Evolutionary conservation across 1,140 invertebrate species (phyloP).

Genomic region (Rhopalosiphum padi): DNA sequence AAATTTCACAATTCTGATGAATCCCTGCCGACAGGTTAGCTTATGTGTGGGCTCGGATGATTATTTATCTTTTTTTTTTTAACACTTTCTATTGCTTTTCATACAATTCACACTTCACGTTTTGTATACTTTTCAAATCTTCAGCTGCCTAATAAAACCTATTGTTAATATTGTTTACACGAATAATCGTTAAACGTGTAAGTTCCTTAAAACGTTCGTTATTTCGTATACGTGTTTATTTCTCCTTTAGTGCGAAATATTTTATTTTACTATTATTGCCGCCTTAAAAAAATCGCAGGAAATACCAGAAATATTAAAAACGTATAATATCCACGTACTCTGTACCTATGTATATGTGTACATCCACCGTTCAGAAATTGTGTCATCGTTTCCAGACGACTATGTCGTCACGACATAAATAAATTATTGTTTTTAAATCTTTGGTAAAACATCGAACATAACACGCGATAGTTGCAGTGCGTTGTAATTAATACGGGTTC

Average conservation of each 20-base stretch:
- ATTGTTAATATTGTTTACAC: constrained; percentile 12
- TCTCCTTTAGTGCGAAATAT: neutral
- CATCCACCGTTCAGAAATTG: neutral
- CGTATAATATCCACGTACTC: neutral
- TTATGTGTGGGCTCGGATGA: neutral
- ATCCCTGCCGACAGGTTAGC: neutral
- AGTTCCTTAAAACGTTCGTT: neutral
- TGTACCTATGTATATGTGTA: neutral
- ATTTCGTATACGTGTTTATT: neutral
- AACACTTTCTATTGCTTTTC: constrained; percentile 32
- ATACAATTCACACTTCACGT: neutral
- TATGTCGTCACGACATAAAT: neutral
- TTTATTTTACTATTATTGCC: neutral
- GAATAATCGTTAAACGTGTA: neutral
- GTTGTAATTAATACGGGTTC: neutral
- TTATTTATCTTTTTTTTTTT: neutral
- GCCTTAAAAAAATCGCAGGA: neutral
- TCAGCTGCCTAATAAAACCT: neutral
- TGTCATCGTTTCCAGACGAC: neutral
- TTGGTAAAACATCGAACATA: neutral
- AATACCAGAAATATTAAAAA: neutral
- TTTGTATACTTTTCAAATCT: neutral
- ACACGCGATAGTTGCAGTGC: neutral
- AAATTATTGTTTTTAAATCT: neutral
- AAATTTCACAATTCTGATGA: neutral